Conservation (phyloP, 2,888 invertebrate species). For the Melikaiella ostensackeni region DNA sequence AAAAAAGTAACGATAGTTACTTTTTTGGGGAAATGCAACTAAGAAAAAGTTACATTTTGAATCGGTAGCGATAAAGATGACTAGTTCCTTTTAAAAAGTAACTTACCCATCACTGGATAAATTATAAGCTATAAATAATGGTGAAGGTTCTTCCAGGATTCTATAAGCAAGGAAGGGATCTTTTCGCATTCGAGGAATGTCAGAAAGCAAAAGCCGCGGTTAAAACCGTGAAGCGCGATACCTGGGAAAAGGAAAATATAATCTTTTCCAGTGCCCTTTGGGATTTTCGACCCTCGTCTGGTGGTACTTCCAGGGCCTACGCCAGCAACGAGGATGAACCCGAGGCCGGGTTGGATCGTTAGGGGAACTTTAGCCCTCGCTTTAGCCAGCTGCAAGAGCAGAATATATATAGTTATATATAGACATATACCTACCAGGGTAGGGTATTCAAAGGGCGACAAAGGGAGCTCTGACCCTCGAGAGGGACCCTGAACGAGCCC, state of each 20-base stretch:
- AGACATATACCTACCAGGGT: slow-evolving; percentile 50
- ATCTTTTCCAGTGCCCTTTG: slow-evolving; percentile 63
- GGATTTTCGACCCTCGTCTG: slow-evolving; percentile 66
- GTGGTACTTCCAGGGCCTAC: slow-evolving; percentile 20
- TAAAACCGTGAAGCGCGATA: slow-evolving; percentile 43
- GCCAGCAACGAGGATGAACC: slow-evolving; percentile 45
- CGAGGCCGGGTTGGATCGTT: slow-evolving; percentile 42
- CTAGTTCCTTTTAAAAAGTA: too few relatives aligned
- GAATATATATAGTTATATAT: slow-evolving; percentile 40
- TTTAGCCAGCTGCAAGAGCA: slow-evolving; percentile 51
- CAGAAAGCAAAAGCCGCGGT: slow-evolving; percentile 50
- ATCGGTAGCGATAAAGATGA: too few relatives aligned
- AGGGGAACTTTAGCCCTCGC: slow-evolving; percentile 58
- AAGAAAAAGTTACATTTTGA: too few relatives aligned
- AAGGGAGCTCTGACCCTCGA: slow-evolving; percentile 70
- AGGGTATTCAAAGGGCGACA: slow-evolving; percentile 62
- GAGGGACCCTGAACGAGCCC: slow-evolving; percentile 53
- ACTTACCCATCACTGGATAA: too few relatives aligned
- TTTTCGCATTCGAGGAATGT: slow-evolving; percentile 52
- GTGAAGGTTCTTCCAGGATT: too few relatives aligned
- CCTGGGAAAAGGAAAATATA: slow-evolving; percentile 64
- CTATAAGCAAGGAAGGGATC: slow-evolving; percentile 41
- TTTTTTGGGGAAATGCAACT: too few relatives aligned
- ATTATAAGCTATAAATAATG: too few relatives aligned
- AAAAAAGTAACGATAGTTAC: too few relatives aligned